Conservation (phyloP, 2,888 invertebrate species). For the Thymelicus acteon region DNA sequence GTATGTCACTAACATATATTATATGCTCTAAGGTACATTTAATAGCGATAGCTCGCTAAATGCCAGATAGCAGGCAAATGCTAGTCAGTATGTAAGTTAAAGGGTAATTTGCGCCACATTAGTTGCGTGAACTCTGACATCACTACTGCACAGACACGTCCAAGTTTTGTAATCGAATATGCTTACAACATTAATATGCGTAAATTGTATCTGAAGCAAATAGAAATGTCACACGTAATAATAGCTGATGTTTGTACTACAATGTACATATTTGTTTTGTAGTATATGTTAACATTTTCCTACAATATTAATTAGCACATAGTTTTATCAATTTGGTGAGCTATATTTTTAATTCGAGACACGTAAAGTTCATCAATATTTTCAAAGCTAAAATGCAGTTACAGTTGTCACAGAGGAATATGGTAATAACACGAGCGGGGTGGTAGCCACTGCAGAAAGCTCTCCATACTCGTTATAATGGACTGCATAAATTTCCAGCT, state of each 20-base stretch:
- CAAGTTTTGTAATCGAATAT: background rate
- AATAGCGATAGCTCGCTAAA: background rate
- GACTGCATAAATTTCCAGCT: slow-evolving; percentile 33
- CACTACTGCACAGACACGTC: background rate
- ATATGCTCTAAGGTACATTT: background rate
- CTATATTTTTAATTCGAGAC: too few relatives aligned
- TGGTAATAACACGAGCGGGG: slow-evolving; percentile 18
- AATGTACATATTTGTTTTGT: too few relatives aligned
- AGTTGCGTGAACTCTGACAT: background rate
- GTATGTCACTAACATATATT: background rate
- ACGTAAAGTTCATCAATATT: too few relatives aligned
- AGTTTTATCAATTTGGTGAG: too few relatives aligned
- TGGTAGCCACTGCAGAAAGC: slow-evolving; percentile 13
- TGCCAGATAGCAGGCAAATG: background rate
- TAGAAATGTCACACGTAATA: background rate
- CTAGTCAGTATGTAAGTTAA: background rate
- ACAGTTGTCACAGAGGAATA: slow-evolving; percentile 23
- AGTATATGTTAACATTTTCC: too few relatives aligned
- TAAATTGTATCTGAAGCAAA: background rate
- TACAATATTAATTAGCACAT: too few relatives aligned
- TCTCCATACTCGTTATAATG: slow-evolving; percentile 17
- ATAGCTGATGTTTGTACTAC: background rate
- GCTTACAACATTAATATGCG: background rate
- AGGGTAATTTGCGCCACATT: background rate
- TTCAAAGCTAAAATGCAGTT: background rate